Percentiles rank a stretch among this genome's conserved stretches.
phyloP scores from a whole-genome alignment of 1,140 invertebrate species.

The Drosophila melanogaster region Release_6_plus_ISO1_MT NT_037436.4:9100001-9100500 shows the following conservation, averaged over 20 bases:
- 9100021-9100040: slow-evolving; percentile 63
- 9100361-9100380: slow-evolving; percentile 81
- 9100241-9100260: slow-evolving; percentile 27
- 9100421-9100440: slow-evolving; percentile 35
- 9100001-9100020: slow-evolving; percentile 15
- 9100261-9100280: slow-evolving; percentile 61
- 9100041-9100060: slow-evolving; percentile 42
- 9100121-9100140: slow-evolving; percentile 1
- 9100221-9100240: slow-evolving; percentile 56
- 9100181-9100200: slow-evolving; percentile 34
- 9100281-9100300: slow-evolving; percentile 48
- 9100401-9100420: slow-evolving; percentile 44
- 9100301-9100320: slow-evolving; percentile 45
- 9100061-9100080: slow-evolving; percentile 60
- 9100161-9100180: slow-evolving; percentile 23
- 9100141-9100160: slow-evolving; percentile 35
- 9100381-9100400: slow-evolving; percentile 52
- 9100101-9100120: slow-evolving; percentile 33
- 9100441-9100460: slow-evolving; percentile 63
- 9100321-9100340: slow-evolving; percentile 78
- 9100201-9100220: slow-evolving; percentile 34
- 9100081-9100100: slow-evolving; percentile 82
- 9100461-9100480: slow-evolving; percentile 79
- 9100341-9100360: slow-evolving; percentile 83
- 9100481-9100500: slow-evolving; percentile 78